A percentile compares a stretch with the other conserved stretches of the same genome.
Evolutionary conservation across 2,797 vertebrate species (phyloP).

Genomic region (Lagorchestes hirsutus): DNA sequence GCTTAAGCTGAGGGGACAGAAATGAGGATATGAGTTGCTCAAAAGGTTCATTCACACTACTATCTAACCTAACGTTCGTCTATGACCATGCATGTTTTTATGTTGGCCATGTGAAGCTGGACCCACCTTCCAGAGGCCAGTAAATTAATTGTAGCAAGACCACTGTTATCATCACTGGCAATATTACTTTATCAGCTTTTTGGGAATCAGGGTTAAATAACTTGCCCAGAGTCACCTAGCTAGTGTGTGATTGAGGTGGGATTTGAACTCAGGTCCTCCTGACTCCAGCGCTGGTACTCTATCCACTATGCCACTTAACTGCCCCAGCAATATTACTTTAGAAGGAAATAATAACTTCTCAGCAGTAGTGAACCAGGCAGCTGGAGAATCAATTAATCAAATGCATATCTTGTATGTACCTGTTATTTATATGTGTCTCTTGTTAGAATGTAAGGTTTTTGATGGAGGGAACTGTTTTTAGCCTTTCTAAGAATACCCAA

Average conservation of each 20-base stretch:
- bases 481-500: neutral
- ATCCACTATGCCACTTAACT: neutral
- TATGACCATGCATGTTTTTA: neutral
- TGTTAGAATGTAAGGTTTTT: neutral
- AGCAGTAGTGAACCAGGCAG: neutral
- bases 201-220: neutral
- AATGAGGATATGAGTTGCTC: neutral
- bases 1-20: neutral
- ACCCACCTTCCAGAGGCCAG: neutral
- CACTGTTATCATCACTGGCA: neutral
- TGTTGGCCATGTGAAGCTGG: neutral
- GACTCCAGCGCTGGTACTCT: neutral
- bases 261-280: neutral
- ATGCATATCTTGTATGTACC: neutral
- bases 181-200: too few relatives aligned
- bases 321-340: neutral
- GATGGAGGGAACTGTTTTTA: neutral
- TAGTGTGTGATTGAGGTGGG: neutral
- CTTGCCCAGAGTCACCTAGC: neutral
- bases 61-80: too few relatives aligned
- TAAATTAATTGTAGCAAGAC: neutral
- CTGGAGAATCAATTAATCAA: neutral
- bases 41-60: too few relatives aligned
- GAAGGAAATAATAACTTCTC: neutral
- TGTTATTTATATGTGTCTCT: neutral